These are phyloP conservation scores for Carassius gibelio DNA, from an alignment of 2,113 vertebrate species.

Conservation along the genomic window DNA sequence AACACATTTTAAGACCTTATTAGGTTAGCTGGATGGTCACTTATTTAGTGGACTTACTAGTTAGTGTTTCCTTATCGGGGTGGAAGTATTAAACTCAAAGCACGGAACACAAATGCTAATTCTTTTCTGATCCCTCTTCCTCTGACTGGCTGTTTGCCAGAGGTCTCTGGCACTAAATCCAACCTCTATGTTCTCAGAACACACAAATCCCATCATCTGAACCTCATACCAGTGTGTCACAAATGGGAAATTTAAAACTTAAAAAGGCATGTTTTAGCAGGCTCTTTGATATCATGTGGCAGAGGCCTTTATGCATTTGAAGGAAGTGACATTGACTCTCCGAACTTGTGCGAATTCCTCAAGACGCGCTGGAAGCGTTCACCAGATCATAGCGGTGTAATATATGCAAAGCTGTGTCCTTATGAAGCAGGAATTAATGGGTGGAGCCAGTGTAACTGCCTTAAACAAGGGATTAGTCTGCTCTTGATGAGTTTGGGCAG, in stretches of 20 bases:
- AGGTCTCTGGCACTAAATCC: conserved; percentile 59
- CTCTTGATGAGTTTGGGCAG: conserved; percentile 74
- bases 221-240: conserved; percentile 63
- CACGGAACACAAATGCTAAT: conserved; percentile 17
- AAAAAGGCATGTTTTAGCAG: conserved; percentile 58
- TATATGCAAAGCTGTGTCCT: conserved; percentile 79
- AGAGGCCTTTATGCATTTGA: conserved; percentile 66
- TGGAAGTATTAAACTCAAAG: conserved; percentile 8
- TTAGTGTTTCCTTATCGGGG: conserved; percentile 24
- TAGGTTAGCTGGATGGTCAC: background rate
- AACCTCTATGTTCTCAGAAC: conserved; percentile 58
- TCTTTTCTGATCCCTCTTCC: conserved; percentile 32
- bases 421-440: conserved; percentile 76
- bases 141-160: conserved; percentile 46
- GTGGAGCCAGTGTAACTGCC: conserved; percentile 80
- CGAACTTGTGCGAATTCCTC: conserved; percentile 59
- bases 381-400: conserved; percentile 72
- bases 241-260: conserved; percentile 59
- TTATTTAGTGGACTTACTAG: background rate
- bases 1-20: background rate
- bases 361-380: conserved; percentile 65
- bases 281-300: conserved; percentile 62
- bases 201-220: conserved; percentile 64
- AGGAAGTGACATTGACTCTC: conserved; percentile 71
- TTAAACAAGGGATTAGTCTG: conserved; percentile 83